phyloP scores from a whole-genome alignment of 2,113 vertebrate genomes.

The Talpa occidentalis region DNA sequence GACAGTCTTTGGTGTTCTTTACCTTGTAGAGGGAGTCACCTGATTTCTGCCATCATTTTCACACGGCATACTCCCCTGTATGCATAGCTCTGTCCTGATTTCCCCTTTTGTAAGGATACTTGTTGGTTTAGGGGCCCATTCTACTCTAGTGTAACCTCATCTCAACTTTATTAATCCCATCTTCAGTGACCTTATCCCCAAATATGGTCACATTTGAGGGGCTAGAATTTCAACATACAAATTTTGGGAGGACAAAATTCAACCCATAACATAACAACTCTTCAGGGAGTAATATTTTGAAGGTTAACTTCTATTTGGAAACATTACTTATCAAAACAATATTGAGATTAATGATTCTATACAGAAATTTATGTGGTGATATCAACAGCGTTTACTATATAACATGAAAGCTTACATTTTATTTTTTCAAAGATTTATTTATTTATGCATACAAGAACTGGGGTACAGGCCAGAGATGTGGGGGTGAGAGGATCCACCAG shows the following conservation, averaged over 20 bases:
- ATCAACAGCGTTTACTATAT: background rate
- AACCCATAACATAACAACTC: background rate
- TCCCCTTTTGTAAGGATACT: background rate
- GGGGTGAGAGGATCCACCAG: too few relatives aligned
- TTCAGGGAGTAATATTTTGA: constrained; percentile 29
- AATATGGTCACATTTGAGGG: background rate
- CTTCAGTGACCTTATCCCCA: background rate
- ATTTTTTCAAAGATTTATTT: too few relatives aligned
- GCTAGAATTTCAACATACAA: background rate
- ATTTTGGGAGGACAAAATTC: background rate
- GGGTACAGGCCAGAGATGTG: too few relatives aligned
- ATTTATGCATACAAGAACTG: too few relatives aligned
- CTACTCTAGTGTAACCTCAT: background rate
- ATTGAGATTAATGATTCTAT: constrained; percentile 22
- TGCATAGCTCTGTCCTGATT: background rate
- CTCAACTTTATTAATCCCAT: background rate
- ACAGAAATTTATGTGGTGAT: constrained; percentile 29
- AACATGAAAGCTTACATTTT: background rate
- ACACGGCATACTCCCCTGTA: background rate
- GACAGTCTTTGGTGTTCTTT: background rate
- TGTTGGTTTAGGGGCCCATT: background rate
- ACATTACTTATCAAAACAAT: constrained; percentile 52
- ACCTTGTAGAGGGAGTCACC: background rate
- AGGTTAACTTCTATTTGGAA: constrained; percentile 38
- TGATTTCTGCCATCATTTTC: background rate